Evolutionary conservation across 2,888 invertebrate species (phyloP).

Genomic region (Noctua comes): DNA sequence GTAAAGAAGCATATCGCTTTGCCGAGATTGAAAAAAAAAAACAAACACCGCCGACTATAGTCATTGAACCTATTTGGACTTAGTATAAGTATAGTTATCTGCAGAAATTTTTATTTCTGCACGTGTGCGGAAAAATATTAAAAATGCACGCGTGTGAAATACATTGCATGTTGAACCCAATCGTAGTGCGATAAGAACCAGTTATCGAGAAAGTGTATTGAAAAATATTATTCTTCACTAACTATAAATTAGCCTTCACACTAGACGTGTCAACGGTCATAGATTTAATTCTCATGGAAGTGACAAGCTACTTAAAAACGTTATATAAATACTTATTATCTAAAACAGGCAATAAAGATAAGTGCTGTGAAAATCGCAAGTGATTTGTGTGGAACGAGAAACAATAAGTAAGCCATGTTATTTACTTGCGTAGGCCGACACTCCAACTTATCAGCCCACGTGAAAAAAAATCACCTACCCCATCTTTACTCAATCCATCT

Average conservation of each 20-base stretch:
- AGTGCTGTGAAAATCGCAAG: neutral
- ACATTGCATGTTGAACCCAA: no score
- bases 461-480: conserved; percentile 17
- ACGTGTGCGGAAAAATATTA: no score
- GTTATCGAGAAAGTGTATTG: no score
- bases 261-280: neutral
- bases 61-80: no score
- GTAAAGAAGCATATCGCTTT: no score
- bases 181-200: no score
- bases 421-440: conserved; percentile 5
- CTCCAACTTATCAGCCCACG: neutral
- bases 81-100: no score
- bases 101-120: no score
- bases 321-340: neutral
- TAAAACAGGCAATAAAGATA: conserved; percentile 5
- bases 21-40: no score
- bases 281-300: neutral
- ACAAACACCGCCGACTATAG: no score
- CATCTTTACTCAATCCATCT: conserved; percentile 45
- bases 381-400: conserved; percentile 7
- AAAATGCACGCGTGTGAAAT: no score
- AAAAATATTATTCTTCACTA: neutral
- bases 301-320: neutral
- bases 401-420: conserved; percentile 10
- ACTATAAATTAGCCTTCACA: neutral